phyloP scores from a whole-genome alignment of 2,888 invertebrate species.

The Heliconius erato region DNA sequence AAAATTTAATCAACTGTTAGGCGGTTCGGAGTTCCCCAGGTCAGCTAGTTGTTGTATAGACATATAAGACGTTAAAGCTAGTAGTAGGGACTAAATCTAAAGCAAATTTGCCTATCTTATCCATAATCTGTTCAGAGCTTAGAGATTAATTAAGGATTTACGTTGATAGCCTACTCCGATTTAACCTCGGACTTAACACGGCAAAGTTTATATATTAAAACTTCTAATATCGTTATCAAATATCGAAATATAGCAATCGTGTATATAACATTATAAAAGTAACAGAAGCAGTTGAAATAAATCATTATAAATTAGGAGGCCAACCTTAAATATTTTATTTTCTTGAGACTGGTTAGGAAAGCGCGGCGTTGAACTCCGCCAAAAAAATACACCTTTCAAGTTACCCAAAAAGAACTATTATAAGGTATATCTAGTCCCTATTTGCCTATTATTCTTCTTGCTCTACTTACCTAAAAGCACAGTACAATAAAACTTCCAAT shows the following conservation, averaged over 20 bases:
- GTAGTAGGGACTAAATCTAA: background rate
- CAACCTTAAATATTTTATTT: too few relatives aligned
- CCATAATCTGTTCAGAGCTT: slow-evolving; percentile 6
- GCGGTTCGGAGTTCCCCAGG: too few relatives aligned
- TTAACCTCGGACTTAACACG: slow-evolving; percentile 31
- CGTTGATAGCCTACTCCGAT: slow-evolving; percentile 37
- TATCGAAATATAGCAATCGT: background rate
- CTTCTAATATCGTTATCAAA: slow-evolving; percentile 6
- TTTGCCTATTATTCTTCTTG: too few relatives aligned
- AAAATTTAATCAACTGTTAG: too few relatives aligned
- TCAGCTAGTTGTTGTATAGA: too few relatives aligned
- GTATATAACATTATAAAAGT: background rate
- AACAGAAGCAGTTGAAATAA: background rate
- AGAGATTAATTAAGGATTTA: slow-evolving; percentile 37
- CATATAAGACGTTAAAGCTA: background rate
- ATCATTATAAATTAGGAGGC: too few relatives aligned
- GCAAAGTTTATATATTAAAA: slow-evolving; percentile 37
- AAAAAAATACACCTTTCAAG: background rate
- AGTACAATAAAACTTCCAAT: background rate
- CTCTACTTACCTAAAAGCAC: too few relatives aligned
- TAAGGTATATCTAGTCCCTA: too few relatives aligned
- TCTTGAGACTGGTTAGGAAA: too few relatives aligned
- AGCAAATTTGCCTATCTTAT: slow-evolving; percentile 27
- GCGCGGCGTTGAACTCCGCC: too few relatives aligned
- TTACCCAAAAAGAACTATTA: background rate